Evolutionary conservation across 2,113 vertebrate species (phyloP).

Genomic region (Aldabrachelys gigantea): DNA sequence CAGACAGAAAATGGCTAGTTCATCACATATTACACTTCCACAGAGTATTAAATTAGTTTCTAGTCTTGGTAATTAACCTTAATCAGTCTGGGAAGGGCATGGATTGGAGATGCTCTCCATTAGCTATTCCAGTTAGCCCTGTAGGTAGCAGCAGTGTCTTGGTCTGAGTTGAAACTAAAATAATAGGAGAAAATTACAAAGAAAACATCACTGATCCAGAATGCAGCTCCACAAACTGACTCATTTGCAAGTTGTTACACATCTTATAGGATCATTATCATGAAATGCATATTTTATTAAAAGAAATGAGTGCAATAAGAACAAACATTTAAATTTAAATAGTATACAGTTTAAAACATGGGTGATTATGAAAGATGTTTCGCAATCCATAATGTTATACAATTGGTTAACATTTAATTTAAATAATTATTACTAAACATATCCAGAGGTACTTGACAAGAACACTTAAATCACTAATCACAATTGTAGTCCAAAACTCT

Average conservation of each 20-base stretch:
- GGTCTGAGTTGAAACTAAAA: not conserved
- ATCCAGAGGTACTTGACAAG: not conserved
- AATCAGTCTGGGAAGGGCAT: not conserved
- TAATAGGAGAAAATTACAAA: not conserved
- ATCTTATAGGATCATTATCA: not conserved
- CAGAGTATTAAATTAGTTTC: not conserved
- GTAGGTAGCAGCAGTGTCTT: not conserved
- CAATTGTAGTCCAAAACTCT: not conserved
- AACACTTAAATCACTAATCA: not conserved
- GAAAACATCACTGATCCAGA: not conserved
- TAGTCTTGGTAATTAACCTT: rapidly evolving
- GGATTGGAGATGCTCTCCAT: not conserved
- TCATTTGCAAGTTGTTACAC: not conserved
- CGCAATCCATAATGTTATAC: not conserved
- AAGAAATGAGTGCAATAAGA: not conserved
- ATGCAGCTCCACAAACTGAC: not conserved
- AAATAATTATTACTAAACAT: not conserved
- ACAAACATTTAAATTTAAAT: not conserved
- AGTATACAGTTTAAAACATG: not conserved
- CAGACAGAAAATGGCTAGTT: not conserved
- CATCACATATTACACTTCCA: not conserved
- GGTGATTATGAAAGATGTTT: not conserved
- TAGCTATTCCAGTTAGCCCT: not conserved
- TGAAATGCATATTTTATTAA: not conserved
- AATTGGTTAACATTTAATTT: not conserved